Evolutionary conservation across 2,797 vertebrate genomes (phyloP).

Genomic region (Acanthopagrus latus): DNA sequence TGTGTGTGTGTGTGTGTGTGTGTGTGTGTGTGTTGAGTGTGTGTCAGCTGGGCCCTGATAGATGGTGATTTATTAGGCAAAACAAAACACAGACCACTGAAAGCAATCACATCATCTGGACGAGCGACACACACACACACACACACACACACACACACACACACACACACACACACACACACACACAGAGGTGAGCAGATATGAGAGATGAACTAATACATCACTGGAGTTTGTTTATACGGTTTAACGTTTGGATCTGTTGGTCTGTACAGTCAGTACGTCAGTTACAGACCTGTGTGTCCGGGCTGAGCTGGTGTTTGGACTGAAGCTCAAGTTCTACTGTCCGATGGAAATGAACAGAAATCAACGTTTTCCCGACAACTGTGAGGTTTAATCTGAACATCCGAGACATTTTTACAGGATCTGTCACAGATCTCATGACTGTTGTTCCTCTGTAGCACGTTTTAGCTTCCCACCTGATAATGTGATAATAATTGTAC

Average conservation of each 20-base stretch:
- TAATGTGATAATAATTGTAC: no score
- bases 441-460: no score
- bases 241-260: not conserved
- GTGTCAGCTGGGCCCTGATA: conserved; percentile 55
- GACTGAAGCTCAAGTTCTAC: no score
- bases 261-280: not conserved
- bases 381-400: no score
- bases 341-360: no score
- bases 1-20: conserved; percentile 21
- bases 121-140: not conserved
- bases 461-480: no score
- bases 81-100: conserved; percentile 65
- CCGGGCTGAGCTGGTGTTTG: no score
- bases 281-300: no score
- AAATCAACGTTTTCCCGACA: no score
- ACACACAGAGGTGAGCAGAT: conserved; percentile 4
- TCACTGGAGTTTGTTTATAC: conserved; percentile 2
- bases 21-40: conserved; percentile 37
- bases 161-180: not conserved
- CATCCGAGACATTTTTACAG: no score
- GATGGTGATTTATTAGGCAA: conserved; percentile 77
- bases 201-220: conserved; percentile 3
- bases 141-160: no score
- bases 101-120: conserved; percentile 65
- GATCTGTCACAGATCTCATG: no score